phyloP scores from a whole-genome alignment of 1,140 invertebrate genomes.

The Metopolophium dirhodum region DNA sequence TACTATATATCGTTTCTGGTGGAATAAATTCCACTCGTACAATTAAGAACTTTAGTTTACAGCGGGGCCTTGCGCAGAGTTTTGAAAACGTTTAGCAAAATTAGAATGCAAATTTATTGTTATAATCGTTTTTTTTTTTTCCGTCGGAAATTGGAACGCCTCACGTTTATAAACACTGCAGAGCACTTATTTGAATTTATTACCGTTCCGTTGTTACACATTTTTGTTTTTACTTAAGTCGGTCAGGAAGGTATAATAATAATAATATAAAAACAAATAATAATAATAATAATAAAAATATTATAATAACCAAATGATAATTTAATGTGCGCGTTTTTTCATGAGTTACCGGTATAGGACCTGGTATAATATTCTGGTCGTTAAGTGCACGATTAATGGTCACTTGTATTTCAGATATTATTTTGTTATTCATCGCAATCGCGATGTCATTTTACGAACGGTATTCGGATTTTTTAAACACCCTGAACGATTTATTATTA shows the following conservation, averaged over 20 bases:
- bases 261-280: too few species aligned
- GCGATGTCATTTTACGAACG: background rate
- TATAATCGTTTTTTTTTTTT: background rate
- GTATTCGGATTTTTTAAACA: background rate
- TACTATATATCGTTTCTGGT: background rate
- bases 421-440: background rate
- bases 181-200: background rate
- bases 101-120: background rate
- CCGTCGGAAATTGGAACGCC: too few species aligned
- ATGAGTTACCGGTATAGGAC: background rate
- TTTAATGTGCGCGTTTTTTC: background rate
- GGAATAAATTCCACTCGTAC: background rate
- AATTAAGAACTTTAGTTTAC: slow-evolving; percentile 1
- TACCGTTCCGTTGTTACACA: background rate
- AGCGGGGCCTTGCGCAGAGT: background rate
- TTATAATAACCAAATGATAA: background rate
- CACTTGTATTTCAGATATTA: background rate
- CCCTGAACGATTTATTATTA: background rate
- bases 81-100: background rate
- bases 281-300: background rate
- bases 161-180: background rate
- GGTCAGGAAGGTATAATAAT: background rate
- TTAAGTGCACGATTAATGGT: background rate
- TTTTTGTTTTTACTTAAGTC: background rate
- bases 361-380: background rate